Conservation (phyloP, 2,888 invertebrate species). For the Helobdella robusta region DNA sequence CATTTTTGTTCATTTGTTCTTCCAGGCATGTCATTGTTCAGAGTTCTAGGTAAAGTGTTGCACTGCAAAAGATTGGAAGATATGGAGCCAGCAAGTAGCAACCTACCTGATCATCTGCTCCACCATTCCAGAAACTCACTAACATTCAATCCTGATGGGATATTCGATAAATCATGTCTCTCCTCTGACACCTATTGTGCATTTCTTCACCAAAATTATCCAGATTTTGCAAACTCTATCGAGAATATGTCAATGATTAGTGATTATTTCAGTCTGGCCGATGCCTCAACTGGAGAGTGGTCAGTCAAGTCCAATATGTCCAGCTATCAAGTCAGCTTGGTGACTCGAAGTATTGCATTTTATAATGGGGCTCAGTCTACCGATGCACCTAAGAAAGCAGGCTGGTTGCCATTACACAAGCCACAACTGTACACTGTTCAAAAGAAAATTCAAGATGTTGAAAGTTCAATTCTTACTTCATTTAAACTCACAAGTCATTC, state of each 20-base stretch:
- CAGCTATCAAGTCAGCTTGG: constrained; percentile 42
- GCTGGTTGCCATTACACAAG: constrained; percentile 48
- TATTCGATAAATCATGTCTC: constrained; percentile 46
- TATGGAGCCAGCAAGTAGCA: constrained; percentile 30
- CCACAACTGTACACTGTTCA: constrained; percentile 42
- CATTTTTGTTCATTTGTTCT: too few species aligned
- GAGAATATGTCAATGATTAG: constrained; percentile 58
- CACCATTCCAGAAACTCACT: constrained; percentile 42
- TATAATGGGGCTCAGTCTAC: constrained; percentile 38
- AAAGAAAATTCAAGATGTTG: background rate
- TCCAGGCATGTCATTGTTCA: constrained; percentile 51
- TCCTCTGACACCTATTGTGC: constrained; percentile 48
- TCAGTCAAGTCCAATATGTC: constrained; percentile 39
- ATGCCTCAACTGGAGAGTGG: constrained; percentile 60
- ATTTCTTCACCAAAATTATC: constrained; percentile 52
- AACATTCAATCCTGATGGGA: constrained; percentile 44
- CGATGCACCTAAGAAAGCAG: constrained; percentile 29
- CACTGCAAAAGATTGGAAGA: constrained; percentile 48
- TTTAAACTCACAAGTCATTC: too few species aligned
- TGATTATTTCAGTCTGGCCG: constrained; percentile 63
- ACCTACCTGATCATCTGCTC: constrained; percentile 41
- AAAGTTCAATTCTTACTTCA: too few species aligned
- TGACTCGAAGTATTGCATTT: constrained; percentile 43
- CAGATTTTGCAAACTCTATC: constrained; percentile 62
- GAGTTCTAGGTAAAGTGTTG: constrained; percentile 52